These are phyloP conservation scores for Lepus townsendii DNA, from an alignment of 2,797 vertebrate genomes.

Conservation along the genomic window DNA sequence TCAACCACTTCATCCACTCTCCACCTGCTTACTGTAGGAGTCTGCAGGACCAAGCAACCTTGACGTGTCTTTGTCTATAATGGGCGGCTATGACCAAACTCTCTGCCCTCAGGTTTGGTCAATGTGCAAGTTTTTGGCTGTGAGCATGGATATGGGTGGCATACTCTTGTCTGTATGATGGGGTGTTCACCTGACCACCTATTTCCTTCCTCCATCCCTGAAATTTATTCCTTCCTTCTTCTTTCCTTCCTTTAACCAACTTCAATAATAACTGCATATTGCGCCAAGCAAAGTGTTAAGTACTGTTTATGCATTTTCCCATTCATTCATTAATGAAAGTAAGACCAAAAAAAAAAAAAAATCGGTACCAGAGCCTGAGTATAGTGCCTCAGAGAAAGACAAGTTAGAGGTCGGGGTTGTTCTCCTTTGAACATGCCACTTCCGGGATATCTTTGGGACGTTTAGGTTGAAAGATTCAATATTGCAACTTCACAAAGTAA, in stretches of 20 bases:
- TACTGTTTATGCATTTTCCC: not conserved
- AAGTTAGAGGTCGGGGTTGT: not conserved
- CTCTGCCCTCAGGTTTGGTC: fast-evolving
- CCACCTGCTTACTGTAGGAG: not conserved
- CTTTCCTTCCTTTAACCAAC: not conserved
- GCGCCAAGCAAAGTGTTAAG: not conserved
- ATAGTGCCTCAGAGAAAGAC: not conserved
- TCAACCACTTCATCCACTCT: not conserved
- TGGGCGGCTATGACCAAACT: not conserved
- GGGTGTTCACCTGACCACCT: not conserved
- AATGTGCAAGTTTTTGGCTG: not conserved
- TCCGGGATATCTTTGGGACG: not conserved
- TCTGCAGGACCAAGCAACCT: not conserved
- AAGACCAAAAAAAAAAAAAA: not conserved
- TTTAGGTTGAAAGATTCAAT: not conserved
- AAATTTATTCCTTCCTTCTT: not conserved
- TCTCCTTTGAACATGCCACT: not conserved
- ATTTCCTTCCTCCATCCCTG: not conserved
- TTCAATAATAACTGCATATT: not conserved
- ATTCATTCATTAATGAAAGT: not conserved
- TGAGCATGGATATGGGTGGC: not conserved
- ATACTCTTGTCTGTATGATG: not conserved
- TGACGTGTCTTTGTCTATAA: not conserved
- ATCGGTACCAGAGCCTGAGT: not conserved
- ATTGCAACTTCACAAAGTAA: not conserved